Percentiles rank a stretch among this genome's conserved stretches.
These are phyloP conservation scores for Ormyrus thymus DNA, from an alignment of 2,888 invertebrate genomes.

Conservation along the genomic window DNA sequence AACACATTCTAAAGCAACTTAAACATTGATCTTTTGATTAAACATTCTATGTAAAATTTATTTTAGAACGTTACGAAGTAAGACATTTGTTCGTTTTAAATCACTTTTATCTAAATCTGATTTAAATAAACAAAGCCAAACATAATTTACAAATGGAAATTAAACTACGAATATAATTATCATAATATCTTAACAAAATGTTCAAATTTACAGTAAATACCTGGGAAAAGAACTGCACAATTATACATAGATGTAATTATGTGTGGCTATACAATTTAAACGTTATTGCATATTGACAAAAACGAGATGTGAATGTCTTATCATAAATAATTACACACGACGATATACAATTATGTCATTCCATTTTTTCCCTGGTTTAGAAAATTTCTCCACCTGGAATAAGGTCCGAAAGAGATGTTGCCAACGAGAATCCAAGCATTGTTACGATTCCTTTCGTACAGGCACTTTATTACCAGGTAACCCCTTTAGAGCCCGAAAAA, in stretches of 20 bases:
- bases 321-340: conserved; percentile 41
- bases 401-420: conserved; percentile 62
- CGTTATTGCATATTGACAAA: conserved; percentile 23
- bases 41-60: conserved; percentile 14
- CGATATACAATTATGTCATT: conserved; percentile 51
- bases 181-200: conserved; percentile 27
- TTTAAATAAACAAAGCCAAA: conserved; percentile 24
- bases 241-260: conserved; percentile 15
- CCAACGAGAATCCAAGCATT: conserved; percentile 60
- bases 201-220: conserved; percentile 28
- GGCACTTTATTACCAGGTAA: conserved; percentile 69
- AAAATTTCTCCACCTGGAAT: conserved; percentile 49
- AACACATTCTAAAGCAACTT: conserved; percentile 13
- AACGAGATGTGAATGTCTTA: conserved; percentile 49
- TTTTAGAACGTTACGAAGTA: conserved; percentile 12
- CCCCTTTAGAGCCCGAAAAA: conserved; percentile 45
- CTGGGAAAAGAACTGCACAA: conserved; percentile 30
- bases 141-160: conserved; percentile 19
- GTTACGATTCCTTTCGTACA: conserved; percentile 64
- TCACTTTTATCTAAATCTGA: neutral
- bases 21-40: conserved; percentile 6
- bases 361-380: conserved; percentile 52
- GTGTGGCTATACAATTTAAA: conserved; percentile 26
- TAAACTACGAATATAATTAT: conserved; percentile 22
- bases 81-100: conserved; percentile 24